phyloP scores from a whole-genome alignment of 2,113 vertebrate genomes.

The Hymenochirus boettgeri region DNA sequence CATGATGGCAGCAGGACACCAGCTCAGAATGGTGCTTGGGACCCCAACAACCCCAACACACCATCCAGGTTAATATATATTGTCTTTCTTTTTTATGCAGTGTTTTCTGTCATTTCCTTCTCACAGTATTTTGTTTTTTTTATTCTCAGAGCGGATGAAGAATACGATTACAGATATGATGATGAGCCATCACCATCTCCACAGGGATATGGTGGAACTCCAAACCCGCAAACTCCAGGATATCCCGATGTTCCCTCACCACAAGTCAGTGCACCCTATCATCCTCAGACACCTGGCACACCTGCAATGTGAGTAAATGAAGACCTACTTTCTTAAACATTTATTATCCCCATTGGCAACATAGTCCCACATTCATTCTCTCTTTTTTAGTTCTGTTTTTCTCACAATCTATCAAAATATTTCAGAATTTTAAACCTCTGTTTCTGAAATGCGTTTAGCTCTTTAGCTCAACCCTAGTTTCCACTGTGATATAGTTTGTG shows the following conservation, averaged over 20 bases:
- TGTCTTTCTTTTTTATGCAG: background rate
- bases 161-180: constrained; percentile 85
- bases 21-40: constrained; percentile 91
- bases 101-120: background rate
- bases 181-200: constrained; percentile 90
- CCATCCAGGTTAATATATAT: constrained; percentile 73
- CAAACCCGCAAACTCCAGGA: constrained; percentile 89
- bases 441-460: no score
- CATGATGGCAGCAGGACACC: constrained; percentile 91
- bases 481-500: no score
- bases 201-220: constrained; percentile 85
- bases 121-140: background rate
- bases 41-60: constrained; percentile 89
- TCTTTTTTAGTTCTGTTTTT: no score
- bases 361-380: no score
- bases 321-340: no score
- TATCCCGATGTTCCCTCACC: constrained; percentile 91
- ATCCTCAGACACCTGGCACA: constrained; percentile 88
- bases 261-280: constrained; percentile 89
- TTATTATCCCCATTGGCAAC: no score
- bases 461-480: no score
- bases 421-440: no score
- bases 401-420: no score
- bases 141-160: constrained; percentile 77
- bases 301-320: constrained; percentile 89